A percentile compares a stretch with the other conserved stretches of the same genome.
These are phyloP conservation scores for Ammodytes dubius DNA, from an alignment of 2,113 vertebrate genomes.

Conservation along the genomic window DNA sequence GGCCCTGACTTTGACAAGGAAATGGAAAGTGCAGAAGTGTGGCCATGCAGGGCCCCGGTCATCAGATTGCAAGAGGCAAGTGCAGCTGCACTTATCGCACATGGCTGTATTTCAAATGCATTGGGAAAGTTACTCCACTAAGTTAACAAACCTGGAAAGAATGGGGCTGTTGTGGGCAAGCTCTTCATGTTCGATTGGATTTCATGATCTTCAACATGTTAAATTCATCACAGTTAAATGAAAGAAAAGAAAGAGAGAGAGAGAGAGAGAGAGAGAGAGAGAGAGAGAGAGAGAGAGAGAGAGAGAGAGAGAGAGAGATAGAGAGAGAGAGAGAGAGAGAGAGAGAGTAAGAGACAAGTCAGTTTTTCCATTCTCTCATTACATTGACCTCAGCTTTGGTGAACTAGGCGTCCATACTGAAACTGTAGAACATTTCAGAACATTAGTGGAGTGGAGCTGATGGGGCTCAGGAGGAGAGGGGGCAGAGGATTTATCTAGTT, in stretches of 20 bases:
- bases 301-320: constrained; percentile 29
- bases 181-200: constrained; percentile 74
- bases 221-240: constrained; percentile 77
- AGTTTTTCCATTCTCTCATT: constrained; percentile 82
- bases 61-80: constrained; percentile 48
- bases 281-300: too few relatives aligned
- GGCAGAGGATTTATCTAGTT: neutral
- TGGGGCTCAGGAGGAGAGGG: constrained; percentile 20
- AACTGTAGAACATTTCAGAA: constrained; percentile 14
- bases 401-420: constrained; percentile 54
- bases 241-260: constrained; percentile 45
- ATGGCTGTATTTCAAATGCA: constrained; percentile 51
- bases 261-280: constrained; percentile 11
- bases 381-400: constrained; percentile 72
- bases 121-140: constrained; percentile 61
- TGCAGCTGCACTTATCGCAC: constrained; percentile 54
- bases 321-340: too few relatives aligned
- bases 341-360: constrained; percentile 46
- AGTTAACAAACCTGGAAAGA: constrained; percentile 69
- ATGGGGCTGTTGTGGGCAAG: constrained; percentile 44
- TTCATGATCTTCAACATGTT: constrained; percentile 78
- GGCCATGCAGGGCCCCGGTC: constrained; percentile 8
- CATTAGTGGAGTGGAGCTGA: constrained; percentile 43
- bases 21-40: constrained; percentile 59
- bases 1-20: constrained; percentile 34